phyloP scores from a whole-genome alignment of 2,113 vertebrate genomes.

The Crotalus horridus region DNA sequence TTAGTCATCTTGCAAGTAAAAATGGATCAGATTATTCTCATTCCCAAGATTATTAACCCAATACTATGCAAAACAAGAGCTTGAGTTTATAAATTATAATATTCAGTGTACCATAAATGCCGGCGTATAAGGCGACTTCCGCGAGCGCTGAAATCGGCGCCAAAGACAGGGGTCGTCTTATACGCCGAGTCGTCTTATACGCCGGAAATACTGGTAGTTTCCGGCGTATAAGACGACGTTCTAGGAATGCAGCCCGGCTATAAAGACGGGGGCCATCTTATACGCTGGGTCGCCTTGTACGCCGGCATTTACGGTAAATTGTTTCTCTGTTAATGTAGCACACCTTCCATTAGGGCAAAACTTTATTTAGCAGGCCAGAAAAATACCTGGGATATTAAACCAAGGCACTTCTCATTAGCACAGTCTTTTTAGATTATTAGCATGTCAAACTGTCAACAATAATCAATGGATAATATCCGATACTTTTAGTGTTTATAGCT shows the following conservation, averaged over 20 bases:
- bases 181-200: too few species aligned
- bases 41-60: not conserved
- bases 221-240: too few species aligned
- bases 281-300: too few species aligned
- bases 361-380: not conserved
- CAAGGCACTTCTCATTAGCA: not conserved
- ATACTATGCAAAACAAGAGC: not conserved
- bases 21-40: not conserved
- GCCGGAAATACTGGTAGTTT: too few species aligned
- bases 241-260: too few species aligned
- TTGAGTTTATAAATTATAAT: not conserved
- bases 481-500: not conserved
- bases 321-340: not conserved
- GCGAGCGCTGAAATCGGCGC: too few species aligned
- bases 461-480: slow-evolving; percentile 19
- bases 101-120: not conserved
- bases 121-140: too few species aligned
- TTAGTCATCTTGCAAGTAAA: not conserved
- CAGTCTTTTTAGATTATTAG: slow-evolving; percentile 16
- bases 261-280: too few species aligned
- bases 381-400: not conserved
- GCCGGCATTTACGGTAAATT: not conserved
- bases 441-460: slow-evolving; percentile 12
- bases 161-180: too few species aligned
- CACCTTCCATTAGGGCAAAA: not conserved